Evolutionary conservation across 2,888 invertebrate species (phyloP), one percentile per base, ranked within the genome.

Genomic region (Pemphredon lugubris): DNA sequence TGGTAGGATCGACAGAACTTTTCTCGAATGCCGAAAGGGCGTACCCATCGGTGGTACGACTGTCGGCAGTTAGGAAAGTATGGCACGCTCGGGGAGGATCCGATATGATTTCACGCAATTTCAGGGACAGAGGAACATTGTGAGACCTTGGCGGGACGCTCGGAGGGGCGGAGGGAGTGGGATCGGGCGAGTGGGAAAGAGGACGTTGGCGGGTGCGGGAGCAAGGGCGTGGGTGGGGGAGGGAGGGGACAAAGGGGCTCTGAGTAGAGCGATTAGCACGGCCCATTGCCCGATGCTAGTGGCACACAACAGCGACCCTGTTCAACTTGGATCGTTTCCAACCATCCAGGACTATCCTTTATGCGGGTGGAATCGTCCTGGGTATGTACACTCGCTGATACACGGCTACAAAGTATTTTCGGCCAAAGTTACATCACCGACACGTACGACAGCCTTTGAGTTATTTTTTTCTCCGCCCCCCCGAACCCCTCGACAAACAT

Each of bases 191-290:
- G 57, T 63, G 61, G 60, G 50, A 37, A 44, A 50, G 72, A 50
- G 58, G 55, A 53, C 47, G n/a, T n/a, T n/a, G n/a, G n/a, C n/a
- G n/a, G n/a, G n/a, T n/a, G n/a, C n/a, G n/a, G n/a, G n/a, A n/a
- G n/a, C n/a, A n/a, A n/a, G n/a, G n/a, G n/a, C n/a, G n/a, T n/a
- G n/a, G n/a, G n/a, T n/a, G n/a, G n/a, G n/a, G n/a, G n/a, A n/a
- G 18, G 30, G 26, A 48, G 74, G 73, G 79, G 73, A 82, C 83
- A 84, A 84, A 82, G 76, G 81, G 74, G 67, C 77, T 77, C 77
- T 78, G 81, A 87, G 84, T 82, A 74, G 86, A 85, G 81, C 88
- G 88, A 88, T 88, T 88, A 88, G 87, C 83, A 86, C 85, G 86
- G 84, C 82, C 86, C 88, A 88, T 88, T 88, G 86, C 86, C 73